These are phyloP conservation scores for Teleogryllus oceanicus DNA, from an alignment of 2,888 invertebrate species.

Conservation along the genomic window DNA sequence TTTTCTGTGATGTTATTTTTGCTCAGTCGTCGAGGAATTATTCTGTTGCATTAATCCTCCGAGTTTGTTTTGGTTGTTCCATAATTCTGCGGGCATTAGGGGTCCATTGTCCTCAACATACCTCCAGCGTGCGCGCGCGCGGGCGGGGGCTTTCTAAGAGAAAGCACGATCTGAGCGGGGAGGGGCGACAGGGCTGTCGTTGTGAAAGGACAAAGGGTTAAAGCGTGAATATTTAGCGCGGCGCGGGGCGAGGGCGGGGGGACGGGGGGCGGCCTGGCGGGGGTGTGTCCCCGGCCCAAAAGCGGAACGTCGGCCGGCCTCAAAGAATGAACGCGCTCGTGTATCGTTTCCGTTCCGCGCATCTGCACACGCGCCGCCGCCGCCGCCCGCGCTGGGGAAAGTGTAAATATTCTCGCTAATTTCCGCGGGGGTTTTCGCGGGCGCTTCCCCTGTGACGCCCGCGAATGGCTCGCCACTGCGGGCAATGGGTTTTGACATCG, in stretches of 20 bases:
- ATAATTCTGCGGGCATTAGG: conserved; percentile 7
- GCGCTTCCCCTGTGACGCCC: no score
- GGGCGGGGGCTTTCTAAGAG: no score
- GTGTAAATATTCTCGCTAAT: no score
- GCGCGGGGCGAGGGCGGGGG: not conserved
- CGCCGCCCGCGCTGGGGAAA: no score
- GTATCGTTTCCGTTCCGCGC: not conserved
- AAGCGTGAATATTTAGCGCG: not conserved
- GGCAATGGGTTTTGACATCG: no score
- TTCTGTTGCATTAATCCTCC: not conserved
- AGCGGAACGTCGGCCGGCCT: not conserved
- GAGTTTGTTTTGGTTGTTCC: not conserved
- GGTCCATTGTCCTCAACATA: conserved; percentile 5
- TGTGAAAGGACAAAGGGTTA: conserved; percentile 7
- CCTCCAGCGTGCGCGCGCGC: not conserved
- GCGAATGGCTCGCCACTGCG: no score
- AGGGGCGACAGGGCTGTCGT: not conserved
- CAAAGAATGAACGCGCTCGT: not conserved
- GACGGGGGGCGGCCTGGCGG: not conserved
- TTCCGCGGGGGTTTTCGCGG: no score
- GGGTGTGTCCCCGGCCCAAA: no score
- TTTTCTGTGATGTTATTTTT: not conserved
- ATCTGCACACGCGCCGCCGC: not conserved
- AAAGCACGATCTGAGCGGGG: no score
- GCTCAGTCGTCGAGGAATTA: not conserved